A percentile compares a stretch with the other conserved stretches of the same genome.
Evolutionary conservation across 1,140 invertebrate genomes (phyloP).

Genomic region (Temnothorax nylanderi): DNA sequence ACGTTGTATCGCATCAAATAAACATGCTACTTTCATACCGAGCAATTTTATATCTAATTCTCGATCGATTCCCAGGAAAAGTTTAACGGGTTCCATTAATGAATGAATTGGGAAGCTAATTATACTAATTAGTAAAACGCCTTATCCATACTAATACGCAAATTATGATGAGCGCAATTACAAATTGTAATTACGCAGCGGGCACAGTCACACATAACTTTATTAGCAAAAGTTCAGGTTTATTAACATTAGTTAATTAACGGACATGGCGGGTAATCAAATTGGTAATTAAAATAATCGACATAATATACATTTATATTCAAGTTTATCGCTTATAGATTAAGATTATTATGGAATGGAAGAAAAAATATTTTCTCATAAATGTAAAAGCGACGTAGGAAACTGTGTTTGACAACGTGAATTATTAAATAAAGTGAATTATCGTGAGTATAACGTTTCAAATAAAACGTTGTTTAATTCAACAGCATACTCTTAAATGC

Average conservation of each 20-base stretch:
- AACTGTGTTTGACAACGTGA: background rate
- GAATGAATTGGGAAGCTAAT: slow-evolving; percentile 15
- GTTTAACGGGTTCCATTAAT: background rate
- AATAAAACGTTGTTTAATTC: background rate
- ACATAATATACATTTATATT: background rate
- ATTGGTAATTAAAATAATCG: slow-evolving; percentile 11
- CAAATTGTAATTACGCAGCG: slow-evolving; percentile 24
- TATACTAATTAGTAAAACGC: slow-evolving; percentile 5
- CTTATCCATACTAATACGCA: background rate
- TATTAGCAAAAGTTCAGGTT: background rate
- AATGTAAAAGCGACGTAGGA: background rate
- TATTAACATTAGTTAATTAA: slow-evolving; percentile 38
- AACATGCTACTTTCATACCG: background rate
- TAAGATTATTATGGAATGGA: background rate
- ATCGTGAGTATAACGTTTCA: background rate
- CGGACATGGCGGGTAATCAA: background rate
- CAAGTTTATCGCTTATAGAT: background rate
- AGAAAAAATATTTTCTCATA: background rate
- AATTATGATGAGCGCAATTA: slow-evolving; percentile 29
- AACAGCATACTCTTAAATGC: background rate
- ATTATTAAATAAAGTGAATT: background rate
- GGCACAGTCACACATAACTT: background rate
- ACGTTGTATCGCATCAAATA: slow-evolving; percentile 1
- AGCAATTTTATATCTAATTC: background rate
- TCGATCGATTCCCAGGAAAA: background rate